Evolutionary conservation across 1,140 invertebrate genomes (phyloP).

Genomic region (Papilio dardanus): DNA sequence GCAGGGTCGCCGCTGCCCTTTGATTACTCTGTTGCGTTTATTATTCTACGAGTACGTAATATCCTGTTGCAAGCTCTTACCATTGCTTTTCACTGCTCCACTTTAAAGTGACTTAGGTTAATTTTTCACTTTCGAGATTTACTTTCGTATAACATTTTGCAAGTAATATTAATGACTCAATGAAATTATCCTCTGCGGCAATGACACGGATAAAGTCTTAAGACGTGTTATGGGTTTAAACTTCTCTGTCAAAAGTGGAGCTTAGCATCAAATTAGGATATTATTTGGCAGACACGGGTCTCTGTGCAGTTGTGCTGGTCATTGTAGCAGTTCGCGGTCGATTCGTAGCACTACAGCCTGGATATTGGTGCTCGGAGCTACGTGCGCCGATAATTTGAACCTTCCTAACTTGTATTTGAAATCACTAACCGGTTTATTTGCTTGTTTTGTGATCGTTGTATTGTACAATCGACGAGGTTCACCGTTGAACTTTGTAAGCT

Average conservation of each 20-base stretch:
- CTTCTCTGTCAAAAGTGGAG: background rate
- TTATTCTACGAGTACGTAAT: constrained; percentile 3
- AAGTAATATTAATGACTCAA: too few relatives aligned
- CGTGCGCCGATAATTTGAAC: background rate
- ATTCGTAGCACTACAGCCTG: background rate
- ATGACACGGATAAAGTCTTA: too few relatives aligned
- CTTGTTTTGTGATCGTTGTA: background rate
- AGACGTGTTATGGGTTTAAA: too few relatives aligned
- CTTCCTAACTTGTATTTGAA: constrained; percentile 10
- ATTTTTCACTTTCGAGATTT: background rate
- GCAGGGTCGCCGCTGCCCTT: background rate
- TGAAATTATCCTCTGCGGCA: too few relatives aligned
- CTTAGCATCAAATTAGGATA: background rate
- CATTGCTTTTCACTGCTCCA: background rate
- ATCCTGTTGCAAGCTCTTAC: background rate
- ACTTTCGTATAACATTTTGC: too few relatives aligned
- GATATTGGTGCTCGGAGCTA: background rate
- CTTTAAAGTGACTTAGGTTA: background rate
- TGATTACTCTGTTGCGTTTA: constrained; percentile 19
- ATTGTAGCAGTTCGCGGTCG: background rate
- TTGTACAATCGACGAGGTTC: background rate
- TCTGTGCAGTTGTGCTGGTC: background rate
- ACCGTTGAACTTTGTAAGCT: background rate
- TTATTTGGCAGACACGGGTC: background rate
- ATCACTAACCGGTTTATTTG: background rate